Base-by-base conservation (phyloP, 2,113 vertebrate genomes). In the Eidolon helvum region DNA sequence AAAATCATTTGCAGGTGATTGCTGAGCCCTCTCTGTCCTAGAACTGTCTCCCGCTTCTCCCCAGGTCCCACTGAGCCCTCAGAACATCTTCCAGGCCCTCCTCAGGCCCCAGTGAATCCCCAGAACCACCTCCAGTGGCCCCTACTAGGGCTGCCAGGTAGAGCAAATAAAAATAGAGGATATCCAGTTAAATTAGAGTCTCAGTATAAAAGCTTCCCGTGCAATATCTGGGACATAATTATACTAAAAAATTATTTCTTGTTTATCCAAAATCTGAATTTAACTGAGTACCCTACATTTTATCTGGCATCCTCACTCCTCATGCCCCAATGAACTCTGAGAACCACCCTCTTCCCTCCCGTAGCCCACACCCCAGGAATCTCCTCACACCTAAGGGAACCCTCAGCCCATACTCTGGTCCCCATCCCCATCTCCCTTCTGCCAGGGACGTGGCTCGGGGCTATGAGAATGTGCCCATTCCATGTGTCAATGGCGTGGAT, bases 391-490 rank as follows among this genome's bases (percentile, higher is more conserved):
- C 40, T 14, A 16, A 19, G 40, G 26, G 30, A 66, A 69, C 75
- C 53, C 55, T 57, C 7, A 38, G 45, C 55, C 33, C 5, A 22
- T 53, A 9, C 30, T 21, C 18, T 50, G 50, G 50, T 50, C 50
- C 50, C 50, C 15, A 16, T 50, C 15, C 50, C 50, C 50, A 1
- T 79, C 28, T 87, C 11, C 63, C 35, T 53, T 61, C 43, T 71
- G 24, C 45, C 96, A 99, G 99, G 74, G 99, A 99, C 1, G 98
- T 99, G 1, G 99, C 99, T 1, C 99, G 99, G 87, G 99, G 99
- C 40, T 99, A 99, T 2, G 99, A 99, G 98, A 99, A 99, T 0
- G 99, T 99, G 2, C 99, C 99, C 0, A 99, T 99, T 30, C 99
- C 99, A 10, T 99, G 99, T 35, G 99, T 99, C 84, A 99, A 99